Evolutionary conservation across 2,888 invertebrate genomes (phyloP), one percentile per base, ranked within the genome.

Genomic region (Rugalucina vietnamica): DNA sequence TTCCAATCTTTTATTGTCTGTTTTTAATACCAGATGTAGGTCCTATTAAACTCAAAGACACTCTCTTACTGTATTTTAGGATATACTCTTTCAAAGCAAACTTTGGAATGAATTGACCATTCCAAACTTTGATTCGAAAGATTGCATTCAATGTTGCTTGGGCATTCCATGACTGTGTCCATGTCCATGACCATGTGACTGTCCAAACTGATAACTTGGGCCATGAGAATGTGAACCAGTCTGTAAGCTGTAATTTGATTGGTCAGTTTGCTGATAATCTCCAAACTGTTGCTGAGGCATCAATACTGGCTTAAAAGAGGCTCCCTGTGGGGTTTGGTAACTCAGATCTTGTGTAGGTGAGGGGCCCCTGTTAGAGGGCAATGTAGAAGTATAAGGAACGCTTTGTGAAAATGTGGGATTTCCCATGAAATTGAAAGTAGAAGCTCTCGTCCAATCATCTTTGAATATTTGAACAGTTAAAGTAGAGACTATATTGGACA

Each of bases 381-480:
- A 60, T 4, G 72, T 49, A 4, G 82, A 77, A 24, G 82, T 65
- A 36, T 81, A 84, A n/a, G 83, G 78, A 27, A 78, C 75, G 50
- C 39, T 72, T 14, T 83, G 54, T 5, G 89, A 77, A 69, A 90
- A 88, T 18, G 88, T 79, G 12, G 89, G 86, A 34, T 84, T 88
- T 39, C 88, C 82, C 81, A 92, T 85, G 78, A 92, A 90, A 76
- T 90, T 92, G 75, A 90, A 92, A 14, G 92, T 86, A 3, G 93
- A 90, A 0, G 92, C 90, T 65, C 95, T 89, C 0, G 94, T 93
- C 95, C 95, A 95, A 86, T 95, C 95, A 86, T 95, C 95, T 90
- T 95, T 95, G 88, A 95, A 95, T 74, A 96, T 96, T 92, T 96
- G 96, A 60, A 96, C 95, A 1, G 96, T 96, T 32, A 96, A 94